Evolutionary conservation across 2,888 invertebrate species (phyloP).

Genomic region (Cataglyphis livida): DNA sequence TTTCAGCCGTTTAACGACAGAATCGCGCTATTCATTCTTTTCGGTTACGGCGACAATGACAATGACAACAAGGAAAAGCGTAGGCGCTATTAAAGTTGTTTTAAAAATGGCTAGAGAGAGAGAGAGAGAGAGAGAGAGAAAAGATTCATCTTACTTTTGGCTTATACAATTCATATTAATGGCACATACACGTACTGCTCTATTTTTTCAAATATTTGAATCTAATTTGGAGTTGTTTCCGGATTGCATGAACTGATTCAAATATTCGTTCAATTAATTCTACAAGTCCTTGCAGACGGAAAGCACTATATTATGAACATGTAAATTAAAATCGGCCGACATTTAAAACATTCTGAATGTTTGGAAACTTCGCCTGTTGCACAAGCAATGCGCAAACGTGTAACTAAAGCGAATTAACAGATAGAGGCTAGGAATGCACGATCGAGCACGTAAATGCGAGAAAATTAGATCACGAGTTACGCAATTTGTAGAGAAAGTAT

Average conservation of each 20-base stretch:
- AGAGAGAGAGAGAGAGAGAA: not conserved
- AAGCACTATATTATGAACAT: constrained; percentile 1
- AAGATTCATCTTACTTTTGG: not conserved
- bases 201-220: not conserved
- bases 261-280: not conserved
- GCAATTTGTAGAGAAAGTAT: constrained; percentile 1
- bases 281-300: not conserved
- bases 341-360: not conserved
- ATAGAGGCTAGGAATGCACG: constrained; percentile 36
- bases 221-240: not conserved
- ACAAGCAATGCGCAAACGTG: not conserved
- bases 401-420: constrained; percentile 48
- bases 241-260: not conserved
- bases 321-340: not conserved
- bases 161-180: not conserved
- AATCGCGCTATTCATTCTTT: constrained; percentile 54
- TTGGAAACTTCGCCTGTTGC: constrained; percentile 17
- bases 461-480: constrained; percentile 44
- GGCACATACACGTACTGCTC: not conserved
- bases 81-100: constrained; percentile 5
- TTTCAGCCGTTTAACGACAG: constrained; percentile 58
- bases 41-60: constrained; percentile 3
- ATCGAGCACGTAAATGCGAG: constrained; percentile 40
- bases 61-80: not conserved
- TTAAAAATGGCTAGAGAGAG: constrained; percentile 7